Evolutionary conservation across 2,797 vertebrate genomes (phyloP).

Genomic region (Carapus acus): DNA sequence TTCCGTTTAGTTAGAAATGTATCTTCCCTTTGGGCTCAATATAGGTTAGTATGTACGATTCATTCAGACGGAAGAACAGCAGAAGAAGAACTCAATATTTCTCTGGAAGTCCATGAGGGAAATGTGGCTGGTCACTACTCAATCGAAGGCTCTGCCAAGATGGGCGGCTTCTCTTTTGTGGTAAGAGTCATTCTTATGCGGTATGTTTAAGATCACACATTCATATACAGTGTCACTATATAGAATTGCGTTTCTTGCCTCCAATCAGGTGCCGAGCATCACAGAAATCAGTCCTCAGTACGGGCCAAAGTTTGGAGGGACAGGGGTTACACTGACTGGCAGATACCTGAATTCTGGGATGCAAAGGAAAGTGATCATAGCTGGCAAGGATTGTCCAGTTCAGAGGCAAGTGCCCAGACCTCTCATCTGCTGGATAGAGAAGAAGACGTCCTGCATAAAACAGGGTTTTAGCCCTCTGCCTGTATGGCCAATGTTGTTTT

Average conservation of each 20-base stretch:
- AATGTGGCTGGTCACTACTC: slow-evolving; percentile 55
- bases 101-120: slow-evolving; percentile 73
- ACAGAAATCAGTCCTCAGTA: slow-evolving; percentile 72
- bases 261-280: slow-evolving; percentile 76
- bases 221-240: no score
- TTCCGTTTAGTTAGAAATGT: not conserved
- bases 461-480: not conserved
- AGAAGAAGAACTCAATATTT: slow-evolving; percentile 64
- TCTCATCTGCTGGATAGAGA: no score
- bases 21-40: slow-evolving; percentile 8
- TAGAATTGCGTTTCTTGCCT: no score
- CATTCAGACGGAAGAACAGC: slow-evolving; percentile 17
- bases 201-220: no score
- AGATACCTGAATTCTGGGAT: slow-evolving; percentile 74
- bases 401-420: slow-evolving; percentile 62
- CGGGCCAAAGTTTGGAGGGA: slow-evolving; percentile 84
- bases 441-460: not conserved
- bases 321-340: slow-evolving; percentile 77
- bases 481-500: not conserved
- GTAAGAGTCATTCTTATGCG: slow-evolving; percentile 72
- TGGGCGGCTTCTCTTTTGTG: slow-evolving; percentile 78
- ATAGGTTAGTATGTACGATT: slow-evolving; percentile 81
- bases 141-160: slow-evolving; percentile 69
- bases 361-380: slow-evolving; percentile 70
- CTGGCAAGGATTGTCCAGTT: slow-evolving; percentile 67